A percentile compares a stretch with the other conserved stretches of the same genome.
Evolutionary conservation across 2,113 vertebrate genomes (phyloP).

Genomic region (Antechinus stuartii): DNA sequence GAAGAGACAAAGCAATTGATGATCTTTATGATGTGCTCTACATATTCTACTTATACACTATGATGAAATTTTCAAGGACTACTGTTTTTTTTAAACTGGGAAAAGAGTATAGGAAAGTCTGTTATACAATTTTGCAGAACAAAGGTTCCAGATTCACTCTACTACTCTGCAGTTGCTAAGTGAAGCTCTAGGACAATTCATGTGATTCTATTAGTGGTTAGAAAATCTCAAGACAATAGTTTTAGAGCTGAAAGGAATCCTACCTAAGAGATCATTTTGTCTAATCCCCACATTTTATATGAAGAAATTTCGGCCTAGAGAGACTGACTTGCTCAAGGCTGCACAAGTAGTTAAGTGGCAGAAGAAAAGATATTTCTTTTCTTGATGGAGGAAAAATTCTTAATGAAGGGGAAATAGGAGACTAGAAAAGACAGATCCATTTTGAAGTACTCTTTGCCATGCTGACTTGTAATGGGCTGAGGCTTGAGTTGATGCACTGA

Average conservation of each 20-base stretch:
- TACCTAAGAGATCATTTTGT: not conserved
- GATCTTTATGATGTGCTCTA: too few species aligned
- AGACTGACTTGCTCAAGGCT: not conserved
- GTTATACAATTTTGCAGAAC: not conserved
- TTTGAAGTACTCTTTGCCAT: not conserved
- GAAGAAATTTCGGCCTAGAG: not conserved
- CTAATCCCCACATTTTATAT: not conserved
- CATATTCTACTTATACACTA: not conserved
- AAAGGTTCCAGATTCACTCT: not conserved
- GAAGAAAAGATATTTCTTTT: not conserved
- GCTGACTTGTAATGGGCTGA: not conserved
- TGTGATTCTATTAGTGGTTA: not conserved
- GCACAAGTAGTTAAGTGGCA: not conserved
- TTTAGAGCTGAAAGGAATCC: not conserved
- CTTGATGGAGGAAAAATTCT: not conserved
- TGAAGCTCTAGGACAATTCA: not conserved
- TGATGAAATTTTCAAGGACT: not conserved
- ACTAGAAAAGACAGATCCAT: not conserved
- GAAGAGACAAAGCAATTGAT: not conserved
- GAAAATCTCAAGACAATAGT: not conserved
- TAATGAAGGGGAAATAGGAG: not conserved
- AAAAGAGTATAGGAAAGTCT: not conserved
- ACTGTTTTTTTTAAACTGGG: not conserved
- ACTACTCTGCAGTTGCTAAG: not conserved
- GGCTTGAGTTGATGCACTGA: too few species aligned